phyloP scores from a whole-genome alignment of 2,888 invertebrate genomes.

The Gasteruption jaculator region DNA sequence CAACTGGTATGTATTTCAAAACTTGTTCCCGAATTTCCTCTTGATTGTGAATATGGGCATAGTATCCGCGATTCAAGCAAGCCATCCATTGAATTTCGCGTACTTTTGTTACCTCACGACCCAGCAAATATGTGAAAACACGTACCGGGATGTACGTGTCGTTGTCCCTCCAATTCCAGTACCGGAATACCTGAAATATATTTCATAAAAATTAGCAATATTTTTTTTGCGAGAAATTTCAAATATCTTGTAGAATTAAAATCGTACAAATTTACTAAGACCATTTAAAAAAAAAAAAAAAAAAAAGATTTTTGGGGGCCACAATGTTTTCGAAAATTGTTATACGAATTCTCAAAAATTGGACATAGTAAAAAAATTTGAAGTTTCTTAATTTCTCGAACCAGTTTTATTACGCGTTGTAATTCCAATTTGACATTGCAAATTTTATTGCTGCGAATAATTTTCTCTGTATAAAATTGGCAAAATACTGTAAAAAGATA shows the following conservation, averaged over 20 bases:
- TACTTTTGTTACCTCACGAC: slow-evolving; percentile 88
- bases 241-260: background rate
- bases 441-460: too few relatives aligned
- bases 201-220: slow-evolving; percentile 2
- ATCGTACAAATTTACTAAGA: background rate
- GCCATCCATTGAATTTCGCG: slow-evolving; percentile 91
- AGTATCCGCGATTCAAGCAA: slow-evolving; percentile 92
- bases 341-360: background rate
- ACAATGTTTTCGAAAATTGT: background rate
- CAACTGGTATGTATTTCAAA: slow-evolving; percentile 90
- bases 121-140: slow-evolving; percentile 93
- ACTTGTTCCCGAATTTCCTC: slow-evolving; percentile 97
- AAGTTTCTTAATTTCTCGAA: too few relatives aligned
- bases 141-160: slow-evolving; percentile 75
- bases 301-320: background rate
- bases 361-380: background rate
- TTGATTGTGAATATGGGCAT: slow-evolving; percentile 88
- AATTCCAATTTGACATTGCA: too few relatives aligned
- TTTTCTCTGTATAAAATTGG: too few relatives aligned
- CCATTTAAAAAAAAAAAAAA: too few relatives aligned
- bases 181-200: slow-evolving; percentile 61
- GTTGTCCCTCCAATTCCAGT: slow-evolving; percentile 72
- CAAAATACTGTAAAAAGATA: too few relatives aligned
- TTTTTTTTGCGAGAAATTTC: background rate
- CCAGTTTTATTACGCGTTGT: too few relatives aligned